Percentiles rank a stretch among this genome's conserved stretches.
These are phyloP conservation scores for Anhinga anhinga DNA, from an alignment of 2,113 vertebrate genomes.

Conservation along the genomic window DNA sequence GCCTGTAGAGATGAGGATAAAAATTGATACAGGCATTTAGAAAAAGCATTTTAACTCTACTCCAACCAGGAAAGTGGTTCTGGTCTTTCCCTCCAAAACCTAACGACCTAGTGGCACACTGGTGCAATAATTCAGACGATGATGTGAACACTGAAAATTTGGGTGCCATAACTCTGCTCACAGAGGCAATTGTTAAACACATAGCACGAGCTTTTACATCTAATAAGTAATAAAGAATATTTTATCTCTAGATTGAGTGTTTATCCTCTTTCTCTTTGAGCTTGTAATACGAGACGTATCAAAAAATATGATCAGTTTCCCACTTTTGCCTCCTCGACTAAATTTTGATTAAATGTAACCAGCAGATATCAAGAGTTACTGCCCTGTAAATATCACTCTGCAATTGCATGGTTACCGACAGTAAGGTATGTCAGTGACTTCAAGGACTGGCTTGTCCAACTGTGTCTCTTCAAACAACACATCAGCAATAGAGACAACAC, in stretches of 20 bases:
- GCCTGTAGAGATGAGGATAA: neutral
- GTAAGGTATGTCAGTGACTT: neutral
- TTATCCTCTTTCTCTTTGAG: neutral
- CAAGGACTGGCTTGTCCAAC: neutral
- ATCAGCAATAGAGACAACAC: neutral
- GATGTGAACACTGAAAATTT: neutral
- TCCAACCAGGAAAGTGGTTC: neutral
- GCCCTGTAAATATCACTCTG: neutral
- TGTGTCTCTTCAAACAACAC: neutral
- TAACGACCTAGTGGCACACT: neutral
- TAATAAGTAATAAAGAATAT: neutral
- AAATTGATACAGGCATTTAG: neutral
- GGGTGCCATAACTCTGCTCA: neutral
- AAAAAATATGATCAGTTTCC: neutral
- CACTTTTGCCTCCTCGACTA: neutral
- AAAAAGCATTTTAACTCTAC: neutral
- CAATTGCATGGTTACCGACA: neutral
- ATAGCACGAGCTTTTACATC: neutral
- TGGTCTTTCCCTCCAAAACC: neutral
- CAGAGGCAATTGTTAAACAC: neutral
- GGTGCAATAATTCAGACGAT: neutral
- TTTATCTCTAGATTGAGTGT: neutral
- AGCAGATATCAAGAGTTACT: neutral
- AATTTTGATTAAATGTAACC: neutral
- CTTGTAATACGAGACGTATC: neutral